Conservation (phyloP, 2,888 invertebrate species). For the Acanthacorydalis orientalis region DNA sequence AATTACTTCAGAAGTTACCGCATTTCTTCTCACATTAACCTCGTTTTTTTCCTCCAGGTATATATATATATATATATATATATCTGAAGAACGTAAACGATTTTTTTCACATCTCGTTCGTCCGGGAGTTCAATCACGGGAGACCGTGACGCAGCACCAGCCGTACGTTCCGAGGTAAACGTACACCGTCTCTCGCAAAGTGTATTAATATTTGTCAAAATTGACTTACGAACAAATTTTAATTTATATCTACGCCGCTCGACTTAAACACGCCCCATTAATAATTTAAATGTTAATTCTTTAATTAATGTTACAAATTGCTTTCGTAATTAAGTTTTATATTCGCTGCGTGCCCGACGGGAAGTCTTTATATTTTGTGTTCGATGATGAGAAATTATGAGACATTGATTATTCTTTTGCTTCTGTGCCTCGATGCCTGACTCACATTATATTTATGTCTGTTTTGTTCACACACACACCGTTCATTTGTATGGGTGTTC, state of each 20-base stretch:
- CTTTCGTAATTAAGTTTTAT: constrained; percentile 27
- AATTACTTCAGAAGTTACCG: too few relatives aligned
- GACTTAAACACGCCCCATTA: constrained; percentile 11
- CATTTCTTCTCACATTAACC: too few relatives aligned
- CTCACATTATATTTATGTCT: neutral
- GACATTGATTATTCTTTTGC: neutral
- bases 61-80: too few relatives aligned
- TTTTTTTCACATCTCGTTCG: too few relatives aligned
- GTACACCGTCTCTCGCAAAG: neutral
- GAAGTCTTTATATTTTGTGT: constrained; percentile 23
- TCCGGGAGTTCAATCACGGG: too few relatives aligned
- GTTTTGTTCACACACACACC: neutral
- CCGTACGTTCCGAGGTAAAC: too few relatives aligned
- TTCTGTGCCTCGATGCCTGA: neutral
- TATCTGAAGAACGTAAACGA: too few relatives aligned
- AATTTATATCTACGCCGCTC: constrained; percentile 3
- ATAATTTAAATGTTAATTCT: constrained; percentile 33
- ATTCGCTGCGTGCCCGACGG: constrained; percentile 9
- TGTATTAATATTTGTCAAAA: constrained; percentile 7
- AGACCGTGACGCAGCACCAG: too few relatives aligned
- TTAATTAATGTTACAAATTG: constrained; percentile 33
- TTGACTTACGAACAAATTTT: constrained; percentile 7
- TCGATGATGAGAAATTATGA: constrained; percentile 4
- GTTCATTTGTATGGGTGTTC: neutral
- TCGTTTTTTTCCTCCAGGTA: too few relatives aligned